These are phyloP conservation scores for Mythimna lalbum DNA, from an alignment of 2,888 invertebrate genomes.

Conservation along the genomic window DNA sequence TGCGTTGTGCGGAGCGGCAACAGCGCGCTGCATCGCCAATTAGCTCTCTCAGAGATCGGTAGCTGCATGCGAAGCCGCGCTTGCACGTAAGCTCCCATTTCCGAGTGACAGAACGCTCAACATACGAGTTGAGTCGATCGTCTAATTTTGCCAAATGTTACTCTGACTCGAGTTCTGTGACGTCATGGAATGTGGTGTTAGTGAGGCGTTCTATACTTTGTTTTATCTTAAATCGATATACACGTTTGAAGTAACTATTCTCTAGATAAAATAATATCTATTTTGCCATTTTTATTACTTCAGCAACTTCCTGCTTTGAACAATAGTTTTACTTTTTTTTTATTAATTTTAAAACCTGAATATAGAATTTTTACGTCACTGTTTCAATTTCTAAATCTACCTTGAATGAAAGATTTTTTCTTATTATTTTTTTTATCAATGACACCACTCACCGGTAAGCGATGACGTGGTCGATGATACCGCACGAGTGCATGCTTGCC, in stretches of 20 bases:
- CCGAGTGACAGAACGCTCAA: conserved; percentile 68
- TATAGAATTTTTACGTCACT: background rate
- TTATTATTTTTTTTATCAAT: no score
- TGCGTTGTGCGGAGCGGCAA: conserved; percentile 58
- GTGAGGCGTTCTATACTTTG: background rate
- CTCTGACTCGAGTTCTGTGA: conserved; percentile 34
- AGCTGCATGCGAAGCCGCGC: conserved; percentile 58
- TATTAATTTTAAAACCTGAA: background rate
- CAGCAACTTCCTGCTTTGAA: background rate
- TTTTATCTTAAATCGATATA: conserved; percentile 1
- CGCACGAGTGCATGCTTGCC: no score
- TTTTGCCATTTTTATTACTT: background rate
- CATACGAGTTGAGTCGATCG: conserved; percentile 65
- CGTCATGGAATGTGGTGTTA: conserved; percentile 14
- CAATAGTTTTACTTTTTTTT: background rate
- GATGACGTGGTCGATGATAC: no score
- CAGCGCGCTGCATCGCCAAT: conserved; percentile 75
- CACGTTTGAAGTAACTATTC: no score
- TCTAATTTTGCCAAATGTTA: conserved; percentile 68
- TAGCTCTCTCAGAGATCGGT: conserved; percentile 69
- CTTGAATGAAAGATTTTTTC: background rate
- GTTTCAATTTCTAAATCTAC: background rate
- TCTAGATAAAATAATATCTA: background rate
- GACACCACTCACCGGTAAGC: no score
- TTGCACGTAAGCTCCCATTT: conserved; percentile 63